Base-by-base conservation (phyloP, 92 coral and sea anemone genomes). In the Muricea muricata region DNA sequence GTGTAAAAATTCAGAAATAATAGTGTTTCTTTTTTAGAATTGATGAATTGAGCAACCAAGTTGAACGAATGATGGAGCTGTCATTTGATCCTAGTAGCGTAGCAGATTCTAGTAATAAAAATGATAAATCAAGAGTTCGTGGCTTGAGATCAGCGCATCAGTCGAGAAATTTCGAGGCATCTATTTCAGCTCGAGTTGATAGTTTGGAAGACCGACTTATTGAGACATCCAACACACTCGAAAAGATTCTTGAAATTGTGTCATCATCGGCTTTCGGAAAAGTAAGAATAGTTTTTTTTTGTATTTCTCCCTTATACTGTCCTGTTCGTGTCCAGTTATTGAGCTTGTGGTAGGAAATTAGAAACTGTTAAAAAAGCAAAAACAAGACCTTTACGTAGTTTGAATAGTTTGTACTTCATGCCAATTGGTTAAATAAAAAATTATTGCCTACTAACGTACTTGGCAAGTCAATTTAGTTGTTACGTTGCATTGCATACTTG, bases 1-100 rank as follows among this genome's bases (percentile, higher is more conserved):
- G n/a, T n/a, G n/a, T n/a, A n/a, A n/a, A n/a, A n/a, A n/a, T n/a
- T n/a, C n/a, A n/a, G n/a, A n/a, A n/a, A n/a, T n/a, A n/a, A n/a
- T n/a, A n/a, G n/a, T n/a, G n/a, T n/a, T n/a, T n/a, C n/a, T n/a
- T 7, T 72, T 30, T 33, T 73, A 94, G 98, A 81, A 87, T 94
- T 26, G 86, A 92, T 54, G 58, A 82, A 47, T 83, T 93, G 39
- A 86, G 94, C 41, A 84, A 73, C 25, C 91, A 93, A 86, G 84
- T 94, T 31, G 98, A 94, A 78, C 90, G 98, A 20, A 79, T 94
- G 23, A 92, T 93, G 91, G 94, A 91, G 37, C 52, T 20, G 32
- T 78, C 83, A 9, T 58, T 78, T 78, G 83, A 78, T 30, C 17
- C 25, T 29, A 45, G 83, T n/a, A 24, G 70, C 31, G 58, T 17